Base-by-base conservation (phyloP, 37 sponge, comb jelly and placozoan genomes). In the Beroe forskalii region DNA sequence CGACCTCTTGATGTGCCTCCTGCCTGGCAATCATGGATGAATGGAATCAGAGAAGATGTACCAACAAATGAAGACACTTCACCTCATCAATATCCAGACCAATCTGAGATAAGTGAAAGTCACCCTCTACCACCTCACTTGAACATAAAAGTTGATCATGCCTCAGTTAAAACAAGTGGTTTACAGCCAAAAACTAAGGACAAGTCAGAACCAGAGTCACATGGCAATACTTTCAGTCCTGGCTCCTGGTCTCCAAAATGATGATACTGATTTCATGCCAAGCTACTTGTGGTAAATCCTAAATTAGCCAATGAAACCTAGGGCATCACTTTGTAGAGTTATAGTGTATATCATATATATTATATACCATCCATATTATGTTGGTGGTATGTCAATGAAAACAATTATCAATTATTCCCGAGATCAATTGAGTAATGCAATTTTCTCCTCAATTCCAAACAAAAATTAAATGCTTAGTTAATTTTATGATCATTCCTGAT, bases 141-240 rank as follows among this genome's bases (percentile, higher is more conserved):
- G 55, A 48, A 48, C 12, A 17, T 48, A 6, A 48, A 48, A 48
- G 55, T 48, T 48, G 55, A 48, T 48, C 55, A 48, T 48, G 55
- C 55, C 12, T 48, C 55, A 48, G 55, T 48, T 12, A 48, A 48
- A 22, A 69, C 0, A 8, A 32, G 19, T 69, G 39, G 72, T 35
- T 37, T 37, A 33, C 9, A 36, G 1, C 17, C 14, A 14, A 69
- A 69, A 35, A 33, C 32, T 33, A 2, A 17, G 39, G 72, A 69
- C 38, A 69, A 69, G 32, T 69, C 72, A 3, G 72, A 69, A 32
- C 72, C 72, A 2, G 39, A 69, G 32, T 69, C 72, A 36, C 27
- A 69, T 2, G 72, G 72, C 28, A 37, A 69, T 37, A 36, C 72
- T 35, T 69, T 69, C 32, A 27, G 32, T 27, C 72, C 72, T 28